These are phyloP conservation scores for Kuschelorhynchus macadamiae DNA, from an alignment of 2,888 invertebrate species.

Conservation along the genomic window DNA sequence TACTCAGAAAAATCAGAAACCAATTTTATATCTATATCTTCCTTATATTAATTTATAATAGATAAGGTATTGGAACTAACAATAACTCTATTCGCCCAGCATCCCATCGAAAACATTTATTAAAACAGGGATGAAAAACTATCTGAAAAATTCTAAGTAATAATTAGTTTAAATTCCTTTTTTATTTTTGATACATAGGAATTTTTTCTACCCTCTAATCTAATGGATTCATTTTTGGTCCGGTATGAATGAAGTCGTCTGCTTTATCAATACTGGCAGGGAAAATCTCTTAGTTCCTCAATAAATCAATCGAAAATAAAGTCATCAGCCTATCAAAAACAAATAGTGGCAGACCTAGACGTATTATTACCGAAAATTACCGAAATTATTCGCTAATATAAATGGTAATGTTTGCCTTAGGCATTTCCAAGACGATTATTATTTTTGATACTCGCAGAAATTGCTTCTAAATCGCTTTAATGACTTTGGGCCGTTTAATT, in stretches of 20 bases:
- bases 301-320: conserved; percentile 49
- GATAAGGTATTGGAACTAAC: no score
- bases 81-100: no score
- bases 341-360: conserved; percentile 45
- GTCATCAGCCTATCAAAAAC: conserved; percentile 41
- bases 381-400: conserved; percentile 48
- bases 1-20: no score
- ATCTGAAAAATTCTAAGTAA: no score
- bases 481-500: conserved; percentile 35
- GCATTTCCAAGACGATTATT: conserved; percentile 31
- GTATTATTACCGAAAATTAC: conserved; percentile 47
- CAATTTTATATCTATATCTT: no score
- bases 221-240: no score
- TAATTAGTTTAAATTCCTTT: no score
- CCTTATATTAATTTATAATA: no score
- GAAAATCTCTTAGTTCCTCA: conserved; percentile 31
- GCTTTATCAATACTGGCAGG: conserved; percentile 18
- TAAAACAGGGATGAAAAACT: no score
- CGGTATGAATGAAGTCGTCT: conserved; percentile 9
- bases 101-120: no score
- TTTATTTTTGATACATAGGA: no score
- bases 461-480: conserved; percentile 44
- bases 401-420: conserved; percentile 46
- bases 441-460: conserved; percentile 42
- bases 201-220: no score